Base-by-base conservation (phyloP, 1,140 invertebrate genomes). In the Brachionus sp. region DNA sequence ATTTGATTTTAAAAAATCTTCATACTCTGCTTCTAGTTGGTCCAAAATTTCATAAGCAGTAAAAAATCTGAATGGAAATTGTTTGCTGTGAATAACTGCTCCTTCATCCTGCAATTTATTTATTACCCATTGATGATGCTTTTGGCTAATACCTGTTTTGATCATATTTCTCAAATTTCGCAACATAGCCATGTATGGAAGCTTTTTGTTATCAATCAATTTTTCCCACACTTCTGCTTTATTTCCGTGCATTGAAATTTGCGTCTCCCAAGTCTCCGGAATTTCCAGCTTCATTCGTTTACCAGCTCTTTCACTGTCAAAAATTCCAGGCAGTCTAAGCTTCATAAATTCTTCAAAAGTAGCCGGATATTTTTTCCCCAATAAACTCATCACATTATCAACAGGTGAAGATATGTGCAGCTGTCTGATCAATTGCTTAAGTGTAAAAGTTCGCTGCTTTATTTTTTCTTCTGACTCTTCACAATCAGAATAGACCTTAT, bases 181-280 rank as follows among this genome's bases (percentile, higher is more conserved):
- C 68, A 90, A 85, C 89, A 89, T 90, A 1, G 90, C 90, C 90
- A 90, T 90, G 84, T 88, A 90, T 42, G 90, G 90, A 12, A 90
- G 85, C 84, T 90, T 90, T 78, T 86, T 88, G 77, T 89, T 83
- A 88, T 88, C 88, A 75, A 89, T 85, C 7, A 89, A 83, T 10
- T 86, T 85, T 77, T 90, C 86, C 90, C 90, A 90, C 3, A 87
- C 87, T 25, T 84, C 66, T 1, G 89, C 87, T 82, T 89, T 90
- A 84, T 90, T 90, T 35, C 90, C 90, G 84, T 89, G 87, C 1
- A 88, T 77, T 2, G 89, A 88, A 35, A 90, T 86, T 84, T 90
- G 89, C 2, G 90, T 90, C 84, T 91, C 90, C 90, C 90, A 91
- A 3, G 90, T 91, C 85, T 90, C 89, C 13, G 90, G 90, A 46